Evolutionary conservation across 1,140 invertebrate species (phyloP).

Genomic region (Aphelenchoides fujianensis): DNA sequence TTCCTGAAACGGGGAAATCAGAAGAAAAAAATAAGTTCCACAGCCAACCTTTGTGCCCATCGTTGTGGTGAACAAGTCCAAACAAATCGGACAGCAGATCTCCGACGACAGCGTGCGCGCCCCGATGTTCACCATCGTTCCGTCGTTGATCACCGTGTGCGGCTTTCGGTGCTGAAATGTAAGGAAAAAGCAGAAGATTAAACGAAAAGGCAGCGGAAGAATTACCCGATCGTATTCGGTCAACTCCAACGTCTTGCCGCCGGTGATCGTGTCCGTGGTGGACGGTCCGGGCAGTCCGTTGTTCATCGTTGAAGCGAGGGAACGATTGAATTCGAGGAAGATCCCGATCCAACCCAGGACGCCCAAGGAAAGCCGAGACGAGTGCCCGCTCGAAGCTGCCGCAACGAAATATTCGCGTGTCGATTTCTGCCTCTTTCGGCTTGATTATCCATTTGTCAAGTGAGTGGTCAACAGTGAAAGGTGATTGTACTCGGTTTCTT

Average conservation of each 20-base stretch:
- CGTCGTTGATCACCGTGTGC: conserved; percentile 37
- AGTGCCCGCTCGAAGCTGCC: too few species aligned
- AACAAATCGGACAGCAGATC: conserved; percentile 97
- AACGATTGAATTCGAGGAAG: too few species aligned
- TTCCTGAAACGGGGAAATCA: conserved; percentile 67
- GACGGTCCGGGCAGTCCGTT: conserved; percentile 40
- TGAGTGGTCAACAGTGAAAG: too few species aligned
- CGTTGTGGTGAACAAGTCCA: conserved; percentile 98
- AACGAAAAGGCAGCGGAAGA: too few species aligned
- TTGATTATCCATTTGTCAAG: too few species aligned
- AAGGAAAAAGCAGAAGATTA: too few species aligned
- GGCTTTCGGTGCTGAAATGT: conserved; percentile 43
- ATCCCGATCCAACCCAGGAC: too few species aligned
- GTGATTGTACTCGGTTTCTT: too few species aligned
- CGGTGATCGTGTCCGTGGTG: conserved; percentile 48
- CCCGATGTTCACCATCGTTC: conserved; percentile 69
- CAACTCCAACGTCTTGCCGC: conserved; percentile 53
- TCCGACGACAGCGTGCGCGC: conserved; percentile 91
- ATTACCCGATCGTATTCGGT: conserved; percentile 48
- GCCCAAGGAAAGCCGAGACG: too few species aligned
- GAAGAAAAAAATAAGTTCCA: conserved; percentile 21
- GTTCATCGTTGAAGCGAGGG: too few species aligned
- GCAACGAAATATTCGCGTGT: too few species aligned
- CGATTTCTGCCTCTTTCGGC: too few species aligned
- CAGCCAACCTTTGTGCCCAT: conserved; percentile 85